Base-by-base conservation (phyloP, 2,888 invertebrate genomes). In the Dorcus hopei region DNA sequence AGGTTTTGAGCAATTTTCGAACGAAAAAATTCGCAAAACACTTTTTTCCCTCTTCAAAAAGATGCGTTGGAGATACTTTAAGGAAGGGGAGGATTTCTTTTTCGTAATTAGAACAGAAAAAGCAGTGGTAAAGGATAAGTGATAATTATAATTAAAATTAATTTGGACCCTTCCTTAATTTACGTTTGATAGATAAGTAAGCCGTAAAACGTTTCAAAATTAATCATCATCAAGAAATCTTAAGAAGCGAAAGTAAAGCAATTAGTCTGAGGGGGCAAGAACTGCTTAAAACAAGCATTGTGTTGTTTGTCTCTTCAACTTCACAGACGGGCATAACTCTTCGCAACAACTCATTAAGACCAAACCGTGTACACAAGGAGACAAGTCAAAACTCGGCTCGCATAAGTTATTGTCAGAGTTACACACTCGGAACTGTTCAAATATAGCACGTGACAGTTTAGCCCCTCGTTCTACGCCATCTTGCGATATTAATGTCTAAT, bases 311-410 rank as follows among this genome's bases (percentile, higher is more conserved):
- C 59, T 48, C 60, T 63, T 63, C 55, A 65, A 63, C 64, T 63
- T 67, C 55, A 51, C 62, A 64, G 63, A 64, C 65, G 43, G 60
- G 61, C 63, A 63, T 63, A 64, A 63, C 65, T 60, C 55, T 60
- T 63, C 61, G 58, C 64, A 65, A 65, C 65, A 65, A 65, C 64
- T 65, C 67, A 65, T 67, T 67, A 67, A 64, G 63, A 63, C 58
- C 61, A 63, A 19, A 64, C 64, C 57, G 60, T 57, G 57, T 57
- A 64, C 65, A 64, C 61, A 61, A 64, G 65, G 61, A 64, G 63
- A 65, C 61, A 63, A 65, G 65, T 67, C 67, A 67, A 67, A 67
- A 67, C 64, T 65, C 61, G 41, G 45, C 59, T 59, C 60, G 63
- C 57, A 59, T 61, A 62, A 67, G 58, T 65, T 63, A 64, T 65